A percentile compares a stretch with the other conserved stretches of the same genome.
Conservation (phyloP, 2,797 vertebrate genomes). For the Anguilla marmorata region DNA sequence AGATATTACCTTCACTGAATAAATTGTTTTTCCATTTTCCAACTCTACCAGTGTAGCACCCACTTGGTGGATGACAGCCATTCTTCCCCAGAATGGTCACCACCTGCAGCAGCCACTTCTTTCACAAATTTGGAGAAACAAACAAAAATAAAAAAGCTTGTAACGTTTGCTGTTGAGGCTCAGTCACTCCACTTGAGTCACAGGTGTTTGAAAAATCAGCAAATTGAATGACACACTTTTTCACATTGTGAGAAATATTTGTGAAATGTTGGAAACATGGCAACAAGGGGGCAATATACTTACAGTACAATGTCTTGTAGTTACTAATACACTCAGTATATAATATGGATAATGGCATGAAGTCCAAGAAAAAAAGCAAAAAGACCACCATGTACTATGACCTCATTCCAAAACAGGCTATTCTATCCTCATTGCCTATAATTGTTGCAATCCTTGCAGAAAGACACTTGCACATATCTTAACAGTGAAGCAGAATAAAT, state of each 20-base stretch:
- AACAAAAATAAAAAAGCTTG: background rate
- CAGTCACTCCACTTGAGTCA: background rate
- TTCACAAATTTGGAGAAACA: background rate
- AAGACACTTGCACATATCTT: no score
- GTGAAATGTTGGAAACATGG: background rate
- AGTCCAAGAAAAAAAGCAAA: background rate
- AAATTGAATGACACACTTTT: background rate
- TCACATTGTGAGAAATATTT: background rate
- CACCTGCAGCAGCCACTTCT: background rate
- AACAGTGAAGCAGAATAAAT: no score
- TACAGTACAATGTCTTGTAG: background rate
- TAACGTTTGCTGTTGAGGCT: background rate
- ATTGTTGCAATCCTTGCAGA: no score
- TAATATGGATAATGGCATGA: background rate
- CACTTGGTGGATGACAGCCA: background rate
- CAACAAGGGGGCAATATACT: background rate
- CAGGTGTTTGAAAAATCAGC: background rate
- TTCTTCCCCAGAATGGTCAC: background rate
- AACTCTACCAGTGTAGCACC: background rate
- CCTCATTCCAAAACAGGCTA: background rate
- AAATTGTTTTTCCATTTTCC: background rate
- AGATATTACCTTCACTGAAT: background rate
- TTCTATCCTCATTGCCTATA: background rate
- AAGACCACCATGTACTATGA: background rate
- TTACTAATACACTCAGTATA: background rate